Evolutionary conservation across 2,113 vertebrate genomes (phyloP).

Genomic region (Speoplatyrhinus poulsoni): DNA sequence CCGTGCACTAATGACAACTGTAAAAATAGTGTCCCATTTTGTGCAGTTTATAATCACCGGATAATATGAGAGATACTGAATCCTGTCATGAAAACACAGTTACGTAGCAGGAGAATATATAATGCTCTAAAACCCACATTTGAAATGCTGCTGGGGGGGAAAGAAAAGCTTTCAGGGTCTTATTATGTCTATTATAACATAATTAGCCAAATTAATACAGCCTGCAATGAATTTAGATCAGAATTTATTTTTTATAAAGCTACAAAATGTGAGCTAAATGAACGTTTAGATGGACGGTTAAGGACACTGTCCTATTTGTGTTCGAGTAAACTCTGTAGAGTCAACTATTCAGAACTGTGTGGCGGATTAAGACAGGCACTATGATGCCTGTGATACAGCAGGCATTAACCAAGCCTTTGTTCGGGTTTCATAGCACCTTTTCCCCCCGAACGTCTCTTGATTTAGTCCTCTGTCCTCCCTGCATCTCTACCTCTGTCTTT

Average conservation of each 20-base stretch:
- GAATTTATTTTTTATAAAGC: background rate
- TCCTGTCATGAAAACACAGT: background rate
- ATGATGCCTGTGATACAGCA: slow-evolving; percentile 63
- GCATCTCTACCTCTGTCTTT: slow-evolving; percentile 60
- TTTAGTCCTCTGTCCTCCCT: slow-evolving; percentile 60
- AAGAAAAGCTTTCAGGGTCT: background rate
- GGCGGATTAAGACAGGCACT: slow-evolving; percentile 61
- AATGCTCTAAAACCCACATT: background rate
- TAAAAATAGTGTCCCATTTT: background rate
- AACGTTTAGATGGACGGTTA: background rate
- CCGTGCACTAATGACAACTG: no score
- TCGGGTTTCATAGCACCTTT: slow-evolving; percentile 67
- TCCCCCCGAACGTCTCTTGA: slow-evolving; percentile 64
- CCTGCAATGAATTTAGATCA: background rate
- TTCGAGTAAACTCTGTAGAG: slow-evolving; percentile 34
- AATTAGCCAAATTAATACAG: background rate
- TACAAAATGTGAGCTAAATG: background rate
- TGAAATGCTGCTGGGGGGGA: background rate
- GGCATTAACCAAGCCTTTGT: slow-evolving; percentile 65
- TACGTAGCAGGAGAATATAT: background rate
- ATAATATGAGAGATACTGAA: background rate
- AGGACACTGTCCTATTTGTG: slow-evolving; percentile 3
- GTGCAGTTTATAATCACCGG: background rate
- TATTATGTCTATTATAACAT: background rate
- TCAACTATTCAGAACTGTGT: slow-evolving; percentile 48